These are phyloP conservation scores for Spodoptera littoralis DNA, from an alignment of 2,888 invertebrate species.

Conservation along the genomic window DNA sequence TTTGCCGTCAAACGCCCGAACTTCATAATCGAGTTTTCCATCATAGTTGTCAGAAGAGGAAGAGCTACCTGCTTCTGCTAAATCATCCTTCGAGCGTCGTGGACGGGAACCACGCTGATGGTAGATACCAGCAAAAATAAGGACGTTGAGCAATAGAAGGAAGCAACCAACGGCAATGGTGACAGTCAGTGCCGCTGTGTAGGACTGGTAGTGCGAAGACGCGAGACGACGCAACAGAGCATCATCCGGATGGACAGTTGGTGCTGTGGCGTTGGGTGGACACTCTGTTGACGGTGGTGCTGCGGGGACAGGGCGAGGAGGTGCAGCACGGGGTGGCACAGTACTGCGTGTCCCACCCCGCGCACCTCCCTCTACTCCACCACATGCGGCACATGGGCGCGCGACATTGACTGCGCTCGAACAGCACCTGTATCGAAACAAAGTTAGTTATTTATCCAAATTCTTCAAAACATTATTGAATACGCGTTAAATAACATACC, in stretches of 20 bases:
- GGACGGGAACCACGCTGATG: constrained; percentile 93
- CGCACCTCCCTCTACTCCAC: constrained; percentile 76
- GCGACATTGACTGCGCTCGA: constrained; percentile 92
- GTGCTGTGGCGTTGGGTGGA: constrained; percentile 89
- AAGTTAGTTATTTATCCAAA: neutral
- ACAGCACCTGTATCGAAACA: constrained; percentile 90
- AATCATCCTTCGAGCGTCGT: constrained; percentile 93
- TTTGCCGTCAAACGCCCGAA: constrained; percentile 86
- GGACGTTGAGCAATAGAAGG: constrained; percentile 93
- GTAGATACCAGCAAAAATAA: constrained; percentile 96
- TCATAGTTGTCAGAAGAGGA: constrained; percentile 91
- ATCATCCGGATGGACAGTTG: constrained; percentile 88
- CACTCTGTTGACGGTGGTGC: constrained; percentile 92
- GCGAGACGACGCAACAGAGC: constrained; percentile 93
- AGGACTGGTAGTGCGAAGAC: constrained; percentile 95
- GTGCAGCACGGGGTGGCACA: constrained; percentile 83
- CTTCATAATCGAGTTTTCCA: constrained; percentile 87
- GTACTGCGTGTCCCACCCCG: constrained; percentile 75
- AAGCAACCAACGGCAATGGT: constrained; percentile 96
- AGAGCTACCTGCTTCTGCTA: constrained; percentile 92
- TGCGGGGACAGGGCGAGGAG: constrained; percentile 79
- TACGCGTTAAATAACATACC: constrained; percentile 81
- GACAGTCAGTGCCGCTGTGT: constrained; percentile 95
- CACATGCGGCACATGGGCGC: constrained; percentile 90
- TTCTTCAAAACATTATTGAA: neutral